A percentile compares a stretch with the other conserved stretches of the same genome.
Conservation (phyloP, 2,113 vertebrate genomes). For the Corythornis cristatus region DNA sequence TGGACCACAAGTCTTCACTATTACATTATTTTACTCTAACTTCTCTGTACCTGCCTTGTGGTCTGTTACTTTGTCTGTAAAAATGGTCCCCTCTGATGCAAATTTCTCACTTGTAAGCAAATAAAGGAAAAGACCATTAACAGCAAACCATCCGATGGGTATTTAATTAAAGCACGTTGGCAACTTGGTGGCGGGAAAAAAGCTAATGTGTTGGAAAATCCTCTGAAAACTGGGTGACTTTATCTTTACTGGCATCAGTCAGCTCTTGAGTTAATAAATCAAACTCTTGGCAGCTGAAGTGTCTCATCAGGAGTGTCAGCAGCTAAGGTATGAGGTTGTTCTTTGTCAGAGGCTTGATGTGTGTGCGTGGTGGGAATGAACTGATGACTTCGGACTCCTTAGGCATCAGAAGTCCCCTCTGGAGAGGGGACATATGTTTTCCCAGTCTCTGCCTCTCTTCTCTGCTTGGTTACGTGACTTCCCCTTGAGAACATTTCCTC, state of each 20-base stretch:
- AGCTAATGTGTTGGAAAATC: background rate
- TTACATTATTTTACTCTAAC: background rate
- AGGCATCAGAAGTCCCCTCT: background rate
- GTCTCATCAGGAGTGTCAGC: slow-evolving; percentile 9
- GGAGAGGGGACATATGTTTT: background rate
- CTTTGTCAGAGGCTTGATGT: slow-evolving; percentile 12
- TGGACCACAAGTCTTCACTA: background rate
- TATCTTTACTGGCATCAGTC: background rate
- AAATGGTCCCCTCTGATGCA: background rate
- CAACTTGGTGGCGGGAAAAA: background rate
- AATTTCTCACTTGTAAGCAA: background rate
- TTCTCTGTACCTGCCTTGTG: background rate
- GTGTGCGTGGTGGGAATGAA: background rate
- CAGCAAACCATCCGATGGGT: background rate
- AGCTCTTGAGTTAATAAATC: slow-evolving; percentile 4
- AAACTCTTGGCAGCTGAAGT: slow-evolving; percentile 37
- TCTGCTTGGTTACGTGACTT: background rate
- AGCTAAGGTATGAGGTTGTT: background rate
- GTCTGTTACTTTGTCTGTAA: background rate
- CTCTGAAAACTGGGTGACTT: background rate
- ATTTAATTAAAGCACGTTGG: background rate
- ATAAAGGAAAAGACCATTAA: background rate
- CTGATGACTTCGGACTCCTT: background rate
- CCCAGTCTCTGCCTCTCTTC: background rate
- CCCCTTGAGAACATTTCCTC: slow-evolving; percentile 25